phyloP scores from a whole-genome alignment of 2,113 vertebrate genomes.

The Heterocephalus glaber region DNA sequence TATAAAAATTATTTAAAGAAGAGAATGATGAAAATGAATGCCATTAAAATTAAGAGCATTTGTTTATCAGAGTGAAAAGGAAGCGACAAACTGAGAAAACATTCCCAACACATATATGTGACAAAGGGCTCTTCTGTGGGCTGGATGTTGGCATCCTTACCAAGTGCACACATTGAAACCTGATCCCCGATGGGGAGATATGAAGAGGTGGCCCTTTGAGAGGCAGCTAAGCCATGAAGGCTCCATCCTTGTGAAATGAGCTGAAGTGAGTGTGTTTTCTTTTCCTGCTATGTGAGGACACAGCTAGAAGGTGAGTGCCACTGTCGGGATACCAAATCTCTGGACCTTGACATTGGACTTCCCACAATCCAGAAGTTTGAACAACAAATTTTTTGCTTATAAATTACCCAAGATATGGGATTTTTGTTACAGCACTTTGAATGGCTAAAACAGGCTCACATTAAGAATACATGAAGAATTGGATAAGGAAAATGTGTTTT shows the following conservation, averaged over 20 bases:
- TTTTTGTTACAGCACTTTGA: not conserved
- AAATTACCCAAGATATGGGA: not conserved
- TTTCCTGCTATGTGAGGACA: not conserved
- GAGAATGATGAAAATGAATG: not conserved
- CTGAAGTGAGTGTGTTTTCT: not conserved
- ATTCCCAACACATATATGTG: accelerated
- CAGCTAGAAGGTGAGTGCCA: not conserved
- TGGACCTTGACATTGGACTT: not conserved
- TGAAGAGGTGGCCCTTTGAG: not conserved
- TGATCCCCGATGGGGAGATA: not conserved
- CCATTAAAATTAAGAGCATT: not conserved
- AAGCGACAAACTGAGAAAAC: not conserved
- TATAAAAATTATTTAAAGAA: not conserved
- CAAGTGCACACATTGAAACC: not conserved
- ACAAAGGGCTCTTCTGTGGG: not conserved
- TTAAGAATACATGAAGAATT: not conserved
- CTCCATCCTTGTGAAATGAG: not conserved
- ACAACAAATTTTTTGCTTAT: not conserved
- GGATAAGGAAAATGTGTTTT: too few species aligned
- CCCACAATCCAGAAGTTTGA: not conserved
- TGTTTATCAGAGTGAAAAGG: not conserved
- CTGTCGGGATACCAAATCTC: not conserved
- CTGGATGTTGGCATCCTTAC: not conserved
- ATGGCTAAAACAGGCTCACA: too few species aligned
- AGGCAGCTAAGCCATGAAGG: not conserved